Conservation (phyloP, 2,888 invertebrate species). For the Spilarctia lutea region DNA sequence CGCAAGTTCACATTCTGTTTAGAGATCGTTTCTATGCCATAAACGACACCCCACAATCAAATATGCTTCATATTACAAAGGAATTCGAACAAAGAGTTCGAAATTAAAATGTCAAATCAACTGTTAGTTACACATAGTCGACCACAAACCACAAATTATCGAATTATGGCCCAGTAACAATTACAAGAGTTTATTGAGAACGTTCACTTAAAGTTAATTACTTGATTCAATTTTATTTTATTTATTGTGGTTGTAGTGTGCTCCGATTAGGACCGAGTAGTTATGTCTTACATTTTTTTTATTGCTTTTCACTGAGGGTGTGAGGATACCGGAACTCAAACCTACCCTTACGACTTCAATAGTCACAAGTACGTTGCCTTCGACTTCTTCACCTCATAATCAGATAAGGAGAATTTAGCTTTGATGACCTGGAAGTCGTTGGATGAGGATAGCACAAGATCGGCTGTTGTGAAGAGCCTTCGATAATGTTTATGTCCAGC, state of each 20-base stretch:
- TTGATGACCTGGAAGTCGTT: too few relatives aligned
- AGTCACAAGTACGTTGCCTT: too few relatives aligned
- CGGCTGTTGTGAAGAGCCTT: too few relatives aligned
- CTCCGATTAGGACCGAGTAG: neutral
- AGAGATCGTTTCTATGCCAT: too few relatives aligned
- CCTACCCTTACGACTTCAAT: too few relatives aligned
- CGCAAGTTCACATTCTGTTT: neutral
- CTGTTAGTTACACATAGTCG: neutral
- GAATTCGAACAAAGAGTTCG: neutral
- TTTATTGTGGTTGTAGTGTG: neutral
- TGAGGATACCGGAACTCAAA: too few relatives aligned
- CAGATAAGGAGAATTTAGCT: too few relatives aligned
- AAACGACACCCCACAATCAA: too few relatives aligned
- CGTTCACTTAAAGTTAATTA: neutral
- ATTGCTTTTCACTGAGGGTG: neutral
- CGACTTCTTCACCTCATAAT: too few relatives aligned
- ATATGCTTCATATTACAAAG: neutral
- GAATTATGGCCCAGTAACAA: neutral
- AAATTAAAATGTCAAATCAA: neutral
- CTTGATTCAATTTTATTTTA: neutral
- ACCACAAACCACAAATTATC: constrained; percentile 5
- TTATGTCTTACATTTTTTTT: neutral
- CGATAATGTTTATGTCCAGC: too few relatives aligned
- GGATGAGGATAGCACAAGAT: too few relatives aligned
- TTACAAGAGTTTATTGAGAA: neutral